Evolutionary conservation across 92 coral and sea anemone genomes (phyloP).

Genomic region (Phymanthus crucifer): DNA sequence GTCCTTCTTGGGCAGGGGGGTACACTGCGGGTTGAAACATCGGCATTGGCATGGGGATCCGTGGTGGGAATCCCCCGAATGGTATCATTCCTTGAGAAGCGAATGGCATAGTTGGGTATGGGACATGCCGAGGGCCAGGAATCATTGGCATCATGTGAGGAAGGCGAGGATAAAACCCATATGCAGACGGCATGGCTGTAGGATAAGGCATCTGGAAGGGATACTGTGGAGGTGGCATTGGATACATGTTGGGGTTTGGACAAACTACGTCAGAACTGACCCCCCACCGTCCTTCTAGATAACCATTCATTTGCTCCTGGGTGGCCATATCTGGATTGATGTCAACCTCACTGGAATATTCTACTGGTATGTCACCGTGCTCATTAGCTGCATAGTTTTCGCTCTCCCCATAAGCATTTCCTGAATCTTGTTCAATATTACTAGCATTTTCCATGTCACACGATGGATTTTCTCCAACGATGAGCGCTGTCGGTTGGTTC

Average conservation of each 20-base stretch:
- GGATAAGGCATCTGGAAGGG: constrained; percentile 17
- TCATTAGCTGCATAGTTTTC: not conserved
- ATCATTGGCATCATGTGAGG: constrained; percentile 40
- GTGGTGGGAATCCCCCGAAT: constrained; percentile 25
- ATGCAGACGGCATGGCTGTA: constrained; percentile 15
- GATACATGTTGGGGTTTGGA: not conserved
- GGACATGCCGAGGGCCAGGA: constrained; percentile 6
- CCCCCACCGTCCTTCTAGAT: not conserved
- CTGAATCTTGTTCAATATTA: not conserved
- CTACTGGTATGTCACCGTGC: not conserved
- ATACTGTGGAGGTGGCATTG: constrained; percentile 20
- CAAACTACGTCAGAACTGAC: not conserved
- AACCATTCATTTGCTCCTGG: constrained; percentile 2
- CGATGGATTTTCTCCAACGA: not conserved
- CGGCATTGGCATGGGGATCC: constrained; percentile 25
- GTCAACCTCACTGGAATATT: not conserved
- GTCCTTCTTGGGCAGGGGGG: constrained; percentile 1
- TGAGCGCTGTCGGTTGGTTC: not conserved
- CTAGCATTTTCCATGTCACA: not conserved
- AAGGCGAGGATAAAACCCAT: constrained; percentile 39
- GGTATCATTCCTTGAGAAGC: constrained; percentile 31
- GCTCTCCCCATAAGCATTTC: not conserved
- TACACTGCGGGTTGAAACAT: constrained; percentile 33
- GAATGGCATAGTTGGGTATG: constrained; percentile 27
- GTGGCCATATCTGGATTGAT: not conserved